Percentiles rank a stretch among this genome's conserved stretches.
These are phyloP conservation scores for Sardinella longiceps DNA, from an alignment of 2,797 vertebrate species.

Conservation along the genomic window DNA sequence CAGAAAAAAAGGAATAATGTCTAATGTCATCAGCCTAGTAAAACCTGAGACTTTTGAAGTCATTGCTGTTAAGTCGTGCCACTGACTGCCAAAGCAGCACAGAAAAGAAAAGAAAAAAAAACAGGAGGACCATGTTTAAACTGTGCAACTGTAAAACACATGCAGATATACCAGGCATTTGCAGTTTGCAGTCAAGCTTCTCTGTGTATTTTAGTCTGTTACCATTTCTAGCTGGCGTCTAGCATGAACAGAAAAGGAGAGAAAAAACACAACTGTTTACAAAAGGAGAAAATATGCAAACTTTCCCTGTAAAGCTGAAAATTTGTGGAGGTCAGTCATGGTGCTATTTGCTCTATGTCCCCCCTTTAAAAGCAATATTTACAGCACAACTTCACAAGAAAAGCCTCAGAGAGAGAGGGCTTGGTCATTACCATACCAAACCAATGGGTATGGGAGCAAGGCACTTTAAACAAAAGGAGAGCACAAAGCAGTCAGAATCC, in stretches of 20 bases:
- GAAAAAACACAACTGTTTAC: constrained; percentile 51
- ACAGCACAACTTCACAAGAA: constrained; percentile 37
- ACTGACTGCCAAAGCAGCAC: background rate
- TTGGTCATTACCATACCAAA: constrained; percentile 37
- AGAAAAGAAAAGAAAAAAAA: background rate
- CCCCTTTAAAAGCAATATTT: constrained; percentile 41
- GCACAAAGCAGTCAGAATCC: constrained; percentile 51
- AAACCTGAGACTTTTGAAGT: background rate
- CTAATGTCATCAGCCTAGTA: background rate
- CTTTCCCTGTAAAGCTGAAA: constrained; percentile 60
- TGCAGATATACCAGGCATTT: background rate
- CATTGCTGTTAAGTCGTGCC: background rate
- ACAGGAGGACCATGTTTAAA: background rate
- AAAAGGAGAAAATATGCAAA: constrained; percentile 63
- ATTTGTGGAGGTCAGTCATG: constrained; percentile 54
- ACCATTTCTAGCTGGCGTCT: constrained; percentile 57
- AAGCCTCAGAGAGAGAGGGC: constrained; percentile 43
- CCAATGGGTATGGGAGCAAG: constrained; percentile 27
- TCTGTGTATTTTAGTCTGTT: constrained; percentile 34
- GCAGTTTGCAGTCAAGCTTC: background rate
- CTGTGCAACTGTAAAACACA: background rate
- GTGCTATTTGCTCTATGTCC: constrained; percentile 65
- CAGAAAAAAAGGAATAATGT: background rate
- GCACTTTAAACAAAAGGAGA: constrained; percentile 56
- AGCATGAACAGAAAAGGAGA: constrained; percentile 51